These are phyloP conservation scores for Blastobasis lacticolella DNA, from an alignment of 2,888 invertebrate genomes.

Conservation along the genomic window DNA sequence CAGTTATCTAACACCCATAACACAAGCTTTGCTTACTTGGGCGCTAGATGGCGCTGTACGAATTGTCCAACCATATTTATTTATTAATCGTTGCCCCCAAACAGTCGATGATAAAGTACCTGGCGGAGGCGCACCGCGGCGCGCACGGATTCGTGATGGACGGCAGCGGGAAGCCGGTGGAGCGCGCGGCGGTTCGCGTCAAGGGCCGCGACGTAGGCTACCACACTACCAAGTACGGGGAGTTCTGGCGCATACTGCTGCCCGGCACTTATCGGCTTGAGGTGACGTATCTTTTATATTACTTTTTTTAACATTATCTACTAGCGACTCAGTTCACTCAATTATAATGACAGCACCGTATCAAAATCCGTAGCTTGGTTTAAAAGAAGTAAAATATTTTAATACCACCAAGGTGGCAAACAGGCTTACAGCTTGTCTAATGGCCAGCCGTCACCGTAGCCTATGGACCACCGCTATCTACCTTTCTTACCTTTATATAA, in stretches of 20 bases:
- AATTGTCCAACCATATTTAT: too few species aligned
- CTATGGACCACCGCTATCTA: too few species aligned
- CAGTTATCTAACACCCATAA: too few species aligned
- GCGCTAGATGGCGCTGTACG: too few species aligned
- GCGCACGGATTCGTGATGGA: slow-evolving; percentile 91
- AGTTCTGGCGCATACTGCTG: slow-evolving; percentile 93
- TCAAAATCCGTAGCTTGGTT: too few species aligned
- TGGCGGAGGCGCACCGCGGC: slow-evolving; percentile 91
- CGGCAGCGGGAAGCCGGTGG: slow-evolving; percentile 83
- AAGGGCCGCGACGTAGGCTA: slow-evolving; percentile 89
- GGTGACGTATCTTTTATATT: slow-evolving; percentile 59
- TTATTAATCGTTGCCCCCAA: slow-evolving; percentile 6
- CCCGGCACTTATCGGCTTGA: slow-evolving; percentile 90
- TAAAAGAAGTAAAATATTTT: too few species aligned
- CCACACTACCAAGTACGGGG: slow-evolving; percentile 91
- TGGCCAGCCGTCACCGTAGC: too few species aligned
- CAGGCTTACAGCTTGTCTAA: too few species aligned
- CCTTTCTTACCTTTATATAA: too few species aligned
- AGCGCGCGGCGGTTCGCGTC: slow-evolving; percentile 85
- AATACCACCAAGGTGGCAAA: too few species aligned
- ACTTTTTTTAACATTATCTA: not conserved
- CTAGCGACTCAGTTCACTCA: not conserved
- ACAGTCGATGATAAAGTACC: slow-evolving; percentile 87
- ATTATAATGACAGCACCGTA: too few species aligned
- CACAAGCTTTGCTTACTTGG: too few species aligned